These are phyloP conservation scores for Iguana delicatissima DNA, from an alignment of 2,797 vertebrate genomes.

Conservation along the genomic window DNA sequence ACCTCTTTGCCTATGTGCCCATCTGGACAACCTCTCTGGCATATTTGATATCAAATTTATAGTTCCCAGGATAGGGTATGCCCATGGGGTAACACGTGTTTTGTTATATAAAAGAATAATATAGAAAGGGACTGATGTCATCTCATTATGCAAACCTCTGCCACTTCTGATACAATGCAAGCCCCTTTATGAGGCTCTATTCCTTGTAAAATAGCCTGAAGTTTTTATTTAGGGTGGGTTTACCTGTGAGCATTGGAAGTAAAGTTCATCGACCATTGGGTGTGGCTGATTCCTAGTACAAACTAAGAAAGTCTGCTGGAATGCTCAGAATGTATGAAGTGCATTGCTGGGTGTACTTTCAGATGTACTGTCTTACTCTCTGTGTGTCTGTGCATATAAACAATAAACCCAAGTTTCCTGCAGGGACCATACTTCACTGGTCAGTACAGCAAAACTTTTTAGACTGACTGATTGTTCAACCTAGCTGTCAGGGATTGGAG, in stretches of 20 bases:
- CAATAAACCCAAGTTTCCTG: background rate
- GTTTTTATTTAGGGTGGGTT: background rate
- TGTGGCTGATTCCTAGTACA: background rate
- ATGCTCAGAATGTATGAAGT: background rate
- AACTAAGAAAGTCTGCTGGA: background rate
- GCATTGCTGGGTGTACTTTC: background rate
- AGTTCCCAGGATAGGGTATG: too few relatives aligned
- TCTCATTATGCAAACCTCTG: background rate
- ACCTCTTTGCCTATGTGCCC: too few relatives aligned
- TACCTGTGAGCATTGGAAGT: background rate
- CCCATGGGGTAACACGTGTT: background rate
- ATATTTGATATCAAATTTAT: too few relatives aligned
- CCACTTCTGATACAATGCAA: background rate
- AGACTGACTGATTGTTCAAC: too few relatives aligned
- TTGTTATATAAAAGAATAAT: background rate
- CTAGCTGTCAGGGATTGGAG: too few relatives aligned
- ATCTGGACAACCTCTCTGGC: too few relatives aligned
- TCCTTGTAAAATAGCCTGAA: background rate
- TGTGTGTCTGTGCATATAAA: too few relatives aligned
- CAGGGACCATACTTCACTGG: background rate
- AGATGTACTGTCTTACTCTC: background rate
- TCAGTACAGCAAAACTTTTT: background rate
- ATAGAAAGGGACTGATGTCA: too few relatives aligned
- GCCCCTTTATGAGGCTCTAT: background rate
- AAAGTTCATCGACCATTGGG: background rate